Evolutionary conservation across 1,140 invertebrate genomes (phyloP), one percentile per base, ranked within the genome.

Genomic region (Pseudomyrmex cubaensis): DNA sequence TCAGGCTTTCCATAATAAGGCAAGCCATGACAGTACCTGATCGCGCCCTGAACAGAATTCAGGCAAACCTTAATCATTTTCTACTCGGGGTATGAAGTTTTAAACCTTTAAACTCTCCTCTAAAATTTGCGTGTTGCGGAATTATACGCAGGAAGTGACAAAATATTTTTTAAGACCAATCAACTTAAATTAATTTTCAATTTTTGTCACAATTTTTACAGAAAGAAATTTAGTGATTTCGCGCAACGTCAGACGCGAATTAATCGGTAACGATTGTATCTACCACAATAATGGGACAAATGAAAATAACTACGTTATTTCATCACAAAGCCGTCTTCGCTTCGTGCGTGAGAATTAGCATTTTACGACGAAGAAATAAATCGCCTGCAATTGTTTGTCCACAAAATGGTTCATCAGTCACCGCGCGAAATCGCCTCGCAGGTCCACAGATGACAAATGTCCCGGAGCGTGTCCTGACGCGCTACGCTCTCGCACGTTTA

Each of bases 361-460:
- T 82, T 82, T 82, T 62, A 54, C 77, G n/a, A 63, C 56, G 46
- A 74, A 82, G 48, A 9, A 82, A 82, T 62, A 73, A 62, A 82
- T 74, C 77, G 77, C 12, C 44, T 1, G 25, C 59, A 15, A 76
- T 83, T 83, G 61, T 76, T 75, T 52, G 72, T 64, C 52, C 35
- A 83, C 59, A 64, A 83, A 83, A 44, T 66, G 78, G 78, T 74
- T 82, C 77, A 82, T 82, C 77, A 73, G 69, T 82, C 77, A 82
- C 48, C 17, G 20, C 8, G 77, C 66, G 44, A 72, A 73, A 73
- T 73, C 77, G 22, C 67, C 50, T 67, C 62, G 35, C 13, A 17
- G 50, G 35, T 13, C 20, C 22, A 52, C 78, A 22, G 66, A 82
- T 82, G 78, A 82, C 69, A 75, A 82, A 82, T 73, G 56, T 82